Evolutionary conservation across 2,888 invertebrate genomes (phyloP), one percentile per base, ranked within the genome.

Genomic region (Melanotus villosus): DNA sequence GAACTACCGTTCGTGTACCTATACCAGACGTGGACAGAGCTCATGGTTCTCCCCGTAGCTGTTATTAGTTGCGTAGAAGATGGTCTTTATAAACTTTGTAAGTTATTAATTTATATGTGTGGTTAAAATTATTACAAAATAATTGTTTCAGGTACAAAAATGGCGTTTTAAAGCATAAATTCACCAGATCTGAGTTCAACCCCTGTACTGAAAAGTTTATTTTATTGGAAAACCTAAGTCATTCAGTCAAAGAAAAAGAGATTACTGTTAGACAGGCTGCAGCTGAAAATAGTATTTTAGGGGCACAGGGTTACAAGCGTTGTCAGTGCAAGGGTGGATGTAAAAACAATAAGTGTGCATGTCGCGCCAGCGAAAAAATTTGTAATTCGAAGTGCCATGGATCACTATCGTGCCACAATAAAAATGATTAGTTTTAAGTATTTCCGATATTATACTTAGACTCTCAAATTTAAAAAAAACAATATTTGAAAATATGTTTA

Each of bases 1-100:
- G 67, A 62, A 62, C 63, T n/a, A 52, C 63, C 1, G 63, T 63
- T 36, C 38, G 34, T 63, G 38, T 63, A 18, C 63, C 52, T 18
- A 38, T 43, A 56, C 65, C 43, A 14, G 43, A 65, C 19, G 57
- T 65, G 6, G 65, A 65, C 41, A 38, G 43, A 23, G 50, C 43
- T 47, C 38, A 19, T 30, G 60, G 58, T 41, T 14, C 52, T 19
- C 16, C 32, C 34, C 14, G 26, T 67, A 54, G 43, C 56, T 26
- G 45, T 67, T 36, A 30, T 57, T 19, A 32, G 2, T 32, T 30
- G 12, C 9, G 36, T 30, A 45, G 41, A 65, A 12, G 47, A 65
- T 58, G 32, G 21, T 32, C 19, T 58, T 43, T 59, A 65, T 18
- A 47, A 59, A 34, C 58, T 65, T 59, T 43, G 58, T 58, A 21